Base-by-base conservation (phyloP, 2,888 invertebrate species). In the Gerosis bhagava region DNA sequence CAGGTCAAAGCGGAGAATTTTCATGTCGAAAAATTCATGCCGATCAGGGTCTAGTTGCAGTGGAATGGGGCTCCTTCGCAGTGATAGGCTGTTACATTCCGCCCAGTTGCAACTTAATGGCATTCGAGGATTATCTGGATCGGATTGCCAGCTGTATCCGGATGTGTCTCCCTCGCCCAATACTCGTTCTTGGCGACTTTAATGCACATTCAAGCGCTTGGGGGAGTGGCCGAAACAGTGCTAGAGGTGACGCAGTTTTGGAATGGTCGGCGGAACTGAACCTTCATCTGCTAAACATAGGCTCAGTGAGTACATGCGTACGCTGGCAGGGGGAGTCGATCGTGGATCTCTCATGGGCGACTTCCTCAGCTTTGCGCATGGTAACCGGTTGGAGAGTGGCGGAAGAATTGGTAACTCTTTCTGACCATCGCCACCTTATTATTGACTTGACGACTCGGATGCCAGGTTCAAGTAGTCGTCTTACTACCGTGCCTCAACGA, bases 351-450 rank as follows among this genome's bases (percentile, higher is more conserved):
- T n/a, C n/a, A n/a, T n/a, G n/a, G n/a, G n/a, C n/a, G n/a, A n/a
- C n/a, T n/a, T n/a, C n/a, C n/a, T n/a, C n/a, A n/a, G n/a, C n/a
- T n/a, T n/a, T n/a, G n/a, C n/a, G n/a, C n/a, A n/a, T n/a, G n/a
- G n/a, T n/a, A n/a, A n/a, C n/a, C n/a, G n/a, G n/a, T n/a, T n/a
- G n/a, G n/a, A n/a, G n/a, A n/a, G n/a, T n/a, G n/a, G n/a, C n/a
- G 6, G 50, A 50, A 13, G 54, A 51, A 7, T 10, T 46, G 24
- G 49, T 35, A 15, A 54, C 51, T 4, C 29, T 54, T 5, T 54
- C 51, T 5, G 54, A 51, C 24, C 51, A 54, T 11, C 41, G 47
- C n/a, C 40, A 54, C 22, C 44, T 54, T 13, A 1, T 10, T 3
- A 35, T 49, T 15, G 28, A 28, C 12, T 3, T 28, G 17, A 16